These are phyloP conservation scores for Eurystomus gularis DNA, from an alignment of 2,113 vertebrate species.

Conservation along the genomic window DNA sequence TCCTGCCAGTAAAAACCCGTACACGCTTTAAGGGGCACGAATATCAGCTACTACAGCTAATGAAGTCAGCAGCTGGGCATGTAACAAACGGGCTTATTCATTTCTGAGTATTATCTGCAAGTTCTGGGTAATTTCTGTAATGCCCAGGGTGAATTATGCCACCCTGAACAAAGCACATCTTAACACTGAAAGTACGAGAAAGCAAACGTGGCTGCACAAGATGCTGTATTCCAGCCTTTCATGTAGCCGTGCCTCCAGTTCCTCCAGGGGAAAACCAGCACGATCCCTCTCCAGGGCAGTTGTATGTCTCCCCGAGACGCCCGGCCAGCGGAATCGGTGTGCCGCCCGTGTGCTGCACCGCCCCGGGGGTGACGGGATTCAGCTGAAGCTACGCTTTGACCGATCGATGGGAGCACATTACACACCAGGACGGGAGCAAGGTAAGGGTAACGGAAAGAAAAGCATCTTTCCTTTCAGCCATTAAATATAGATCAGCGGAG, in stretches of 20 bases:
- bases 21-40: background rate
- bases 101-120: background rate
- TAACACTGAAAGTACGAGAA: background rate
- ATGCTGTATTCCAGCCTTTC: background rate
- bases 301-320: background rate
- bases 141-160: background rate
- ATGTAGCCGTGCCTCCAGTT: rapidly evolving
- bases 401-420: slow-evolving; percentile 67
- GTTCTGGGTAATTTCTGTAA: background rate
- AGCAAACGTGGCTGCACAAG: background rate
- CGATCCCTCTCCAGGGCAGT: background rate
- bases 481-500: slow-evolving; percentile 72
- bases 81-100: background rate
- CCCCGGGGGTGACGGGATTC: slow-evolving; percentile 59
- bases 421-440: slow-evolving; percentile 52
- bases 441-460: slow-evolving; percentile 26
- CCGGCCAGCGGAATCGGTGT: background rate
- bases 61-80: slow-evolving; percentile 41
- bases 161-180: slow-evolving; percentile 19
- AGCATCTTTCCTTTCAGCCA: slow-evolving; percentile 73
- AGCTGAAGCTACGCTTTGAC: slow-evolving; percentile 41
- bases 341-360: slow-evolving; percentile 18
- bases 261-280: background rate
- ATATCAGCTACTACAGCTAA: background rate
- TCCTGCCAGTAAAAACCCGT: background rate